Evolutionary conservation across 2,797 vertebrate genomes (phyloP), one percentile per base, ranked within the genome.

Genomic region (Sebastes taczanowskii): DNA sequence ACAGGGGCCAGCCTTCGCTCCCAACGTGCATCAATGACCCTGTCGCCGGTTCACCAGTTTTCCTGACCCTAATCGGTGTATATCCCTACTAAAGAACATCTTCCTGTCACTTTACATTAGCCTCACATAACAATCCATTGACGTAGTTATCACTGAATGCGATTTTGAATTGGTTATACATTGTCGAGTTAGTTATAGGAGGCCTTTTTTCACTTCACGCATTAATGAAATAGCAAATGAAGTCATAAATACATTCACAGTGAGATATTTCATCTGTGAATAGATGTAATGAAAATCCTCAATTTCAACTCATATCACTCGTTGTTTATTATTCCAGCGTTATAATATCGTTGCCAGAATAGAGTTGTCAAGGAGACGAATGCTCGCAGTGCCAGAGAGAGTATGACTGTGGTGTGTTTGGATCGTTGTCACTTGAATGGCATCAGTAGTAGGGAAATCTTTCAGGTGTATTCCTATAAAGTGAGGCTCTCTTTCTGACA

Each of bases 301-400:
- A 35, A 9, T 63, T 66, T 53, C 7, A 74, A 3, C 34, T 70
- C 52, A 61, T 18, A 62, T 42, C 22, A 29, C 56, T 56, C 69
- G 38, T 42, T 81, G 65, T 82, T 74, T 81, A 62, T 78, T 38
- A 49, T 16, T 35, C 13, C 65, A n/a, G 2, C 35, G 42, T 56
- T 38, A 35, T 30, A 23, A 61, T 53, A 34, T 60, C 77, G 32
- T 63, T 80, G 25, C 61, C 6, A 62, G 79, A 73, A 62, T 23
- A 22, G 25, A 81, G 79, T 79, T 74, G 66, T 86, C 65, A 83
- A 73, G 52, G 78, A 56, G 67, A 80, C 77, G 35, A 46, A 60
- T 56, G 60, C 60, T 70, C n/a, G 46, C 14, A 25, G 11, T 27
- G 42, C 30, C 60, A 23, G 29, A 52, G 25, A 22, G 38, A 38